Evolutionary conservation across 1,140 invertebrate genomes (phyloP), one percentile per base, ranked within the genome.

Genomic region (Acromyrmex heyeri): DNA sequence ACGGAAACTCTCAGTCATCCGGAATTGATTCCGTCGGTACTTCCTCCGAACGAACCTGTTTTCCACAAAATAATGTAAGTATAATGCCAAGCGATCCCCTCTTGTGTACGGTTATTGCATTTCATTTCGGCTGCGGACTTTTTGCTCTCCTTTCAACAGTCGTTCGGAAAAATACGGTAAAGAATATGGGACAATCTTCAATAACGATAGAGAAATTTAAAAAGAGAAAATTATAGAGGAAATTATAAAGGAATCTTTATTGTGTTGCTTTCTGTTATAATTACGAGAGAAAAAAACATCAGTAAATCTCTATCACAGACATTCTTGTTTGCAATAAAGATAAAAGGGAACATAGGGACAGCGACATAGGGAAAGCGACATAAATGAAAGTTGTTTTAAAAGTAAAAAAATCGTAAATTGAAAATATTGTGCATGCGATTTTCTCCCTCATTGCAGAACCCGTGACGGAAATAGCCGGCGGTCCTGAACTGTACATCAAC

Each of bases 401-500:
- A 82, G 8, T 30, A 65, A 8, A 0, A 64, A 48, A 64, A 30
- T 38, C 6, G 4, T 0, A 59, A 75, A 76, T 61, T 61, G 55
- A 61, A 61, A 76, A 78, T 64, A 38, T 59, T n/a, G 7, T 30
- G 27, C 24, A 61, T 24, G 38, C 16, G 4, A 78, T n/a, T 61
- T 14, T 69, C 16, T 30, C 1, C 16, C 86, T 88, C 88, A 91
- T 96, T 96, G 38, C 96, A 98, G 98, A 98, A 93, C 98, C 98
- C 44, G 97, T 98, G 88, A 98, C 98, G 3, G 97, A 98, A 93
- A 97, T 98, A 85, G 94, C 97, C 76, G 98, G 98, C 16, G 97
- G 97, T 27, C 96, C 97, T 0, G 97, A 98, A 90, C 93, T 98
- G 87, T 98, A 97, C 95, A 97, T 98, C 92, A 97, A 98, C 95